Conservation (phyloP, 2,888 invertebrate genomes). For the Seladonia tumulorum region DNA sequence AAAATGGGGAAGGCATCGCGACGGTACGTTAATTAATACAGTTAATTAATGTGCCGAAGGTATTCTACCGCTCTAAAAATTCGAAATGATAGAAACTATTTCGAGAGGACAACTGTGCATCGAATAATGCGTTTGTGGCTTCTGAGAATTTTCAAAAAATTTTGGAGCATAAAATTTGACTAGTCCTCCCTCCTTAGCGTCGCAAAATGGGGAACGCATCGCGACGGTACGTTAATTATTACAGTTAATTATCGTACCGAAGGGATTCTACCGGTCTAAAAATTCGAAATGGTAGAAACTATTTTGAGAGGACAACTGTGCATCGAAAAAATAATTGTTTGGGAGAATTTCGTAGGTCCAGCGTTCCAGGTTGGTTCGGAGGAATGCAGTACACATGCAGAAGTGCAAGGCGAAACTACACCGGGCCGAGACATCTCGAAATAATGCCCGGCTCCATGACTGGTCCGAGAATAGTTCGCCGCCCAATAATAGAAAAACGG, state of each 20-base stretch:
- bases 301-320: neutral
- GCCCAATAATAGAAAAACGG: conserved; percentile 42
- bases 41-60: too few species aligned
- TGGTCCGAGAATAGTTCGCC: conserved; percentile 23
- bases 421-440: conserved; percentile 24
- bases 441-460: conserved; percentile 28
- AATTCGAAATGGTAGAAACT: neutral
- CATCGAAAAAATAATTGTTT: neutral
- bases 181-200: neutral
- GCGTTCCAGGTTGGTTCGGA: neutral
- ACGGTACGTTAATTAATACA: too few species aligned
- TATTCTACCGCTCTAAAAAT: too few species aligned
- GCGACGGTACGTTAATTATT: neutral
- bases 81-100: too few species aligned
- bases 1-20: neutral
- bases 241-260: too few species aligned
- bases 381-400: neutral
- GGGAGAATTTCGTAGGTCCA: neutral
- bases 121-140: too few species aligned
- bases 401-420: neutral
- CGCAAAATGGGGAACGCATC: neutral
- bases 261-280: neutral
- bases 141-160: too few species aligned
- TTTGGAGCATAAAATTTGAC: too few species aligned
- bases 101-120: too few species aligned